Evolutionary conservation across 2,888 invertebrate genomes (phyloP), one percentile per base, ranked within the genome.

Genomic region (Ctenicera cuprea): DNA sequence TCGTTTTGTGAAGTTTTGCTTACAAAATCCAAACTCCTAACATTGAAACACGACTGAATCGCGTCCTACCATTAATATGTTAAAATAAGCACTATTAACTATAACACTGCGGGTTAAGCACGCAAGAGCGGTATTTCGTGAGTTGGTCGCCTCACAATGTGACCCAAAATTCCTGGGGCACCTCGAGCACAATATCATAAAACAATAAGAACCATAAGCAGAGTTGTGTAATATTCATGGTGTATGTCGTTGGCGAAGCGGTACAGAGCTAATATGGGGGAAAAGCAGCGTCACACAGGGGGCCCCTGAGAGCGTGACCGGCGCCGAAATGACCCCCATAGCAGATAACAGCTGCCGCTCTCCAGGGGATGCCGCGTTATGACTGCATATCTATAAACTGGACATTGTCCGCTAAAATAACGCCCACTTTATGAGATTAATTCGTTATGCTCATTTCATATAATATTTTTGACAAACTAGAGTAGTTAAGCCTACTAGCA

Each of bases 301-400:
- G 78, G 69, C 76, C 75, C 77, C 79, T 76, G 77, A 76, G 80
- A 78, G 78, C 80, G 80, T 80, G 80, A 79, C 80, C 77, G 77
- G 78, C 75, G 68, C 78, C 72, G 74, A 77, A 81, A 81, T 80
- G 78, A 77, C 74, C 74, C 79, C 78, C 78, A 77, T 75, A 76
- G 73, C 69, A 79, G 78, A 79, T 79, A 80, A 78, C 78, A 75
- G 78, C 77, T 75, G 77, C 76, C 75, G 74, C 69, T 71, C 70
- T 64, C 71, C 54, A 38, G 75, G 72, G 75, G 69, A 72, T 43
- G 61, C 61, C 63, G 63, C 64, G 72, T 75, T 75, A 75, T 75
- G 72, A 75, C 71, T 66, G 74, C 73, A 70, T 75, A 75, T 75
- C 75, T 75, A 75, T 75, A 73, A 75, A 75, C 75, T 73, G 75